These are phyloP conservation scores for Calliopum simillimum DNA, from an alignment of 2,888 invertebrate genomes.

Conservation along the genomic window DNA sequence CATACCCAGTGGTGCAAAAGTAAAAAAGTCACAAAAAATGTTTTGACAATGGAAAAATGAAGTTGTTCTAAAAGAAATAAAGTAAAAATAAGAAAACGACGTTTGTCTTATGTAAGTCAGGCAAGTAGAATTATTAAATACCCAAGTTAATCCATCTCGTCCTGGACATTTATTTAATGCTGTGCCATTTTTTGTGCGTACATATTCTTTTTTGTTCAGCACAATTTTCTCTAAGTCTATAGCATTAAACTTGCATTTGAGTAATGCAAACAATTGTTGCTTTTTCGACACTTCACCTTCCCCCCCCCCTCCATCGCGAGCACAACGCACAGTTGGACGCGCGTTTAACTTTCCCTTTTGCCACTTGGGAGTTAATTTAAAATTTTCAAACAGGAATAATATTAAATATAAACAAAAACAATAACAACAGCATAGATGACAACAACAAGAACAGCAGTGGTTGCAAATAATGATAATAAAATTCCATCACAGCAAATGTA, in stretches of 20 bases:
- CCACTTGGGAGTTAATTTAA: conserved; percentile 27
- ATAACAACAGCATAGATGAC: not conserved
- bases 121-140: not conserved
- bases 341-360: not conserved
- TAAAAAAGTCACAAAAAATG: not conserved
- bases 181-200: not conserved
- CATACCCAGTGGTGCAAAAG: not conserved
- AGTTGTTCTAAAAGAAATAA: not conserved
- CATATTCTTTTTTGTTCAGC: not conserved
- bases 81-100: not conserved
- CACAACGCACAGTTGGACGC: not conserved
- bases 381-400: conserved; percentile 13
- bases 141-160: not conserved
- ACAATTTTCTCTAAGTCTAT: not conserved
- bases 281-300: too few relatives aligned
- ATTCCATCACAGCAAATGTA: conserved; percentile 2
- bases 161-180: conserved; percentile 17
- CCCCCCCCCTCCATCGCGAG: not conserved
- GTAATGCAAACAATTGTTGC: conserved; percentile 5
- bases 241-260: conserved; percentile 22
- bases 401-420: conserved; percentile 1
- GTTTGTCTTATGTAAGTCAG: not conserved
- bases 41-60: not conserved
- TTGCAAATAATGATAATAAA: conserved; percentile 14
- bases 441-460: too few relatives aligned